Evolutionary conservation across 1,140 invertebrate species (phyloP).

Genomic region (Bombus waltoni): DNA sequence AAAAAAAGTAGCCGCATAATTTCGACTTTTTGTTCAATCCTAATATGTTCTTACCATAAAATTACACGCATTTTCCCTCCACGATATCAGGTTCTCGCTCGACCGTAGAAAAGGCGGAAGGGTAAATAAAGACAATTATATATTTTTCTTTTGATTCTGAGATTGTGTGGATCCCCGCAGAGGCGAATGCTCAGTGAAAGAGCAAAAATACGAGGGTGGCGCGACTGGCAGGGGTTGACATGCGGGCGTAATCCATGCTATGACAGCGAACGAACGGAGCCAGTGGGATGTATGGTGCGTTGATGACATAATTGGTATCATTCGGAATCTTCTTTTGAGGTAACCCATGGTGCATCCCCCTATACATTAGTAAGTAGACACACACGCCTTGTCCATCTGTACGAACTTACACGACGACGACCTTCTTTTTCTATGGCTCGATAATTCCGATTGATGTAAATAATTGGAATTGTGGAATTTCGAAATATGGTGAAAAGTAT

Average conservation of each 20-base stretch:
- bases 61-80: no score
- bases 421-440: neutral
- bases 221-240: constrained; percentile 68
- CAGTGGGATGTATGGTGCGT: constrained; percentile 54
- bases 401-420: neutral
- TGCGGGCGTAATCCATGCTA: constrained; percentile 72
- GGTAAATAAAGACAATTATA: constrained; percentile 59
- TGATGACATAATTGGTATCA: constrained; percentile 80
- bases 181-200: constrained; percentile 38
- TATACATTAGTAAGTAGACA: constrained; percentile 19
- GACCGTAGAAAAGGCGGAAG: neutral
- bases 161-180: constrained; percentile 46
- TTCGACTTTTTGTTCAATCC: no score
- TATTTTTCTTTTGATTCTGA: constrained; percentile 60
- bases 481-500: no score
- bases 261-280: constrained; percentile 58
- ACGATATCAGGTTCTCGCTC: constrained; percentile 12
- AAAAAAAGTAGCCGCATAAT: no score
- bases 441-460: neutral
- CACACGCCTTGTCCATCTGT: constrained; percentile 42
- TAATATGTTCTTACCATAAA: no score
- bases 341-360: constrained; percentile 61
- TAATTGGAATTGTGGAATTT: no score
- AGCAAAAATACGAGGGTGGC: constrained; percentile 54
- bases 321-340: constrained; percentile 76